phyloP scores from a whole-genome alignment of 92 coral and sea anemone species.

The Parazoanthus atlanticus region DNA sequence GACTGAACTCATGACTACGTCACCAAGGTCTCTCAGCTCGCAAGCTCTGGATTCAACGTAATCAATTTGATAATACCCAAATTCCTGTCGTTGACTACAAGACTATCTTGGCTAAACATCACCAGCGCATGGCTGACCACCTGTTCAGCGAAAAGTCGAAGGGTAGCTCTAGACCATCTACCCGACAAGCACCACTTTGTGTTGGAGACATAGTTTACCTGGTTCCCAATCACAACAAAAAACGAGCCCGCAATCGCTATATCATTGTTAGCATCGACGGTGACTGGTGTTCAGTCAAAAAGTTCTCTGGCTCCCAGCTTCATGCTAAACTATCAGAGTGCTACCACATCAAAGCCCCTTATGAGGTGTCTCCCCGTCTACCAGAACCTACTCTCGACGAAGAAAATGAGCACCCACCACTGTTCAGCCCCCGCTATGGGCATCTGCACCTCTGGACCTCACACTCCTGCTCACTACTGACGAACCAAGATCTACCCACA shows the following conservation, averaged over 20 bases:
- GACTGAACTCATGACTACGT: neutral
- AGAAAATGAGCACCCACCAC: neutral
- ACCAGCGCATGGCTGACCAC: constrained; percentile 17
- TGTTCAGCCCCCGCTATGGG: neutral
- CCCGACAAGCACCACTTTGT: constrained; percentile 5
- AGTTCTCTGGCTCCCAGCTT: neutral
- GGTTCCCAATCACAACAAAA: constrained; percentile 34
- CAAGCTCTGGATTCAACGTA: constrained; percentile 55
- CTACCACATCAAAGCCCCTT: neutral
- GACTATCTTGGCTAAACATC: constrained; percentile 43
- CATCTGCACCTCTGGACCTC: neutral
- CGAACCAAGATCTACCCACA: neutral
- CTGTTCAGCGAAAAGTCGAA: neutral
- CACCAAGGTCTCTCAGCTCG: constrained; percentile 36
- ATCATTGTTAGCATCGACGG: constrained; percentile 21
- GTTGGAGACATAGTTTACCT: constrained; percentile 58
- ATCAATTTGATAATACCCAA: constrained; percentile 48
- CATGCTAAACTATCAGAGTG: too few relatives aligned
- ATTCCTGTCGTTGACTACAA: constrained; percentile 38
- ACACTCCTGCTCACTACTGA: neutral
- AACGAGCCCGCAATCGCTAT: constrained; percentile 11
- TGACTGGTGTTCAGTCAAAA: neutral
- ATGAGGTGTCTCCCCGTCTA: neutral
- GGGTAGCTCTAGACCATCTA: neutral
- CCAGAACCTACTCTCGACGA: neutral